Base-by-base conservation (phyloP, 2,888 invertebrate genomes). In the Tinea pellionella region DNA sequence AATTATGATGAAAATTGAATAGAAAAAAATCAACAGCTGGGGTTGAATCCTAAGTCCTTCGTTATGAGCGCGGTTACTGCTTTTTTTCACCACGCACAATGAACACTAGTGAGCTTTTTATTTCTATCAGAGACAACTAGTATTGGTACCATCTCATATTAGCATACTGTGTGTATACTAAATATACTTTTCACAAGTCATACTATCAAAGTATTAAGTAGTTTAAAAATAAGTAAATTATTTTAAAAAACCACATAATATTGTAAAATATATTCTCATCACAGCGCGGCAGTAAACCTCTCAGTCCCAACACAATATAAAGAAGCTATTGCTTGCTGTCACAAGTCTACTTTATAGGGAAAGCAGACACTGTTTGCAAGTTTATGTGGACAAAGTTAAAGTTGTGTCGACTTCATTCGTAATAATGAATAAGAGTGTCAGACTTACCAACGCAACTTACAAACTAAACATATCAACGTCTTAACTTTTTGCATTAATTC, bases 291-390 rank as follows among this genome's bases (percentile, higher is more conserved):
- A 76, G 75, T 80, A 82, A 84, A 79, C 84, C 84, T 84, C 86
- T 84, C 83, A 83, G 80, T 82, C 85, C 85, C 85, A 76, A 81
- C 80, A 85, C 85, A 87, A 85, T 85, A 86, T 84, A 84, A 53
- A 80, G 79, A 78, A 77, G 80, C 81, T 83, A 85, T 86, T 85
- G 83, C 81, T 87, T 84, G 78, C 79, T 83, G 86, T 84, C 87
- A 84, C 81, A 83, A 80, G 75, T 84, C 77, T 81, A 82, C 77
- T 85, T 82, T 83, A 84, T 81, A 85, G 82, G 82, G 77, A 84
- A 84, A 32, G 57, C 57, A 57, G 85, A 80, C 82, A 79, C 78
- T 67, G 74, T 57, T 69, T 70, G 68, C 69, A 72, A 82, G 80
- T 80, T 80, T 78, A 72, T 72, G 72, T 69, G 78, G 80, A 81